Evolutionary conservation across 1,140 invertebrate genomes (phyloP), one percentile per base, ranked within the genome.

Genomic region (Drosophila auraria): DNA sequence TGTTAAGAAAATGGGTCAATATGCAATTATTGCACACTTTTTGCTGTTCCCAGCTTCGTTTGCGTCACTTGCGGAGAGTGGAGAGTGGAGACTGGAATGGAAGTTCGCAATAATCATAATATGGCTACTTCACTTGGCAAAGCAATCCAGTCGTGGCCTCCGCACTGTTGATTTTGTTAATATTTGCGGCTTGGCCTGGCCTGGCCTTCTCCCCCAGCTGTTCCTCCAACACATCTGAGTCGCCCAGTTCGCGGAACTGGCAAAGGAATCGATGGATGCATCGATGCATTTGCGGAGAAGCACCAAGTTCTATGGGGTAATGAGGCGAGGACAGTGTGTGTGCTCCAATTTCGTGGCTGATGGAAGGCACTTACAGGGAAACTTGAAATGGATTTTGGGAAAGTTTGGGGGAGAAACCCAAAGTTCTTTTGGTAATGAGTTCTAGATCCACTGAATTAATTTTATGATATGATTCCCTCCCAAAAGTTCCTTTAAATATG

Each of bases 1-100:
- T 83, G 86, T 89, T 78, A 73, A 73, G 59, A 71, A 87, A 89
- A 89, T 87, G 66, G 84, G 84, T 87, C 84, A 87, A 87, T 87
- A 87, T 87, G 84, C 84, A 87, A 87, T 87, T 87, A 87, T 84
- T 87, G 84, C 86, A 81, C 65, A 81, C 65, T 82, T 87, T 54
- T 69, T 75, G 73, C 58, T 56, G 50, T 65, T 65, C 63, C 49
- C 63, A 66, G 83, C 64, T 75, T 61, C 73, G 77, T 65, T 80
- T 87, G 81, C 84, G 71, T 77, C 71, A 83, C 61, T 42, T 40
- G 59, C 54, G 59, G 17, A 30, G 60, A 51, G 60, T 53, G 15
- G 42, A 60, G 42, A 47, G 12, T 11, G 33, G 20, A 20, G 20
- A 0, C 20, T 20, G 20, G 20, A 20, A 20, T 20, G 20, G 20